Conservation (phyloP, 1,140 invertebrate species). For the Caerostris extrusa region DNA sequence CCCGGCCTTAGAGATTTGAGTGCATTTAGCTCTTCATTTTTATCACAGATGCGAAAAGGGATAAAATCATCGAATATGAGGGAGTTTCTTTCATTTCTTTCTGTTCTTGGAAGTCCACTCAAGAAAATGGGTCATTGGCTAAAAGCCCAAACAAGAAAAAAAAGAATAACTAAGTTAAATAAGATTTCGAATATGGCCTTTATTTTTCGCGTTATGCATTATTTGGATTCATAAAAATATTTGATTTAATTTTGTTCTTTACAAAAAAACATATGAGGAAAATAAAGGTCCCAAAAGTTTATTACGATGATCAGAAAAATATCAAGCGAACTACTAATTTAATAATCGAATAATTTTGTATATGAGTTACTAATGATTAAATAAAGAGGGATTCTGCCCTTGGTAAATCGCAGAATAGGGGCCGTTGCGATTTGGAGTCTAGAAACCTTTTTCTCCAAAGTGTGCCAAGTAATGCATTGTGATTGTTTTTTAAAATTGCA, state of each 20-base stretch:
- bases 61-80: constrained; percentile 7
- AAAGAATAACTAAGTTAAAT: not conserved
- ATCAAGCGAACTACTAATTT: too few species aligned
- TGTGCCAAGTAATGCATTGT: too few species aligned
- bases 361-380: too few species aligned
- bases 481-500: too few species aligned
- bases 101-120: not conserved
- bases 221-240: too few species aligned
- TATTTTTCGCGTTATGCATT: not conserved
- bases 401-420: too few species aligned
- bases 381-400: too few species aligned
- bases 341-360: too few species aligned
- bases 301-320: too few species aligned
- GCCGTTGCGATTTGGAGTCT: too few species aligned
- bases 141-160: constrained; percentile 6
- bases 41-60: not conserved
- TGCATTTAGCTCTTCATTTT: constrained; percentile 65
- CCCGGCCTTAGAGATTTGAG: constrained; percentile 42
- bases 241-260: not conserved
- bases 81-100: not conserved
- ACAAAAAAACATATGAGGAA: not conserved
- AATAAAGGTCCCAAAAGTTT: too few species aligned
- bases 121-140: constrained; percentile 30
- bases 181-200: not conserved
- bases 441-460: too few species aligned